Base-by-base conservation (phyloP, 1,140 invertebrate genomes). In the Bombus waltoni region DNA sequence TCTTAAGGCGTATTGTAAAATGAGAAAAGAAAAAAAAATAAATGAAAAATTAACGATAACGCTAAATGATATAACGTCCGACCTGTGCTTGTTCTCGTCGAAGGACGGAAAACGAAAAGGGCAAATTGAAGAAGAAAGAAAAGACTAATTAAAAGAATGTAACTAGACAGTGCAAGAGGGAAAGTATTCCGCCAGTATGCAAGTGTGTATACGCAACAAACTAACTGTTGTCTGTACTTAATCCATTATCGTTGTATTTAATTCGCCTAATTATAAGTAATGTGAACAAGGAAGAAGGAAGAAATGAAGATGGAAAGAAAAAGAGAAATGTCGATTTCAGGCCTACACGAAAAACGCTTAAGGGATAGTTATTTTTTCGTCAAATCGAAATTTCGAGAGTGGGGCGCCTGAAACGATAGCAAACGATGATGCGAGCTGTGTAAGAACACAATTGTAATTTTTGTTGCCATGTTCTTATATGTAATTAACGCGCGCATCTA, bases 31-130 rank as follows among this genome's bases (percentile, higher is more conserved):
- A 66, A 35, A 35, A 80, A 80, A 15, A 18, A 78, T 62, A 62
- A 80, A 86, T 76, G 42, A 53, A 76, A 47, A 65, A 9, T 66
- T 79, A 73, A 85, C 40, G 57, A 78, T 85, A 68, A 87, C 81
- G 78, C 65, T 81, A 76, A 80, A 80, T 72, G 68, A 87, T 87
- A 79, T 79, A 44, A 74, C 90, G 87, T 92, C 88, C 91, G 91
- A 83, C 79, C 87, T 88, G 88, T 81, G 70, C 81, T 89, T 88
- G 88, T 88, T 86, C 81, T 86, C 77, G 87, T 87, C 82, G 86
- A 85, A 77, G 44, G 85, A 81, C 82, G 66, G 28, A 75, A 83
- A 77, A 83, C 71, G 77, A 75, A 82, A 47, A 11, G 40, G 68
- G 66, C 66, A 32, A 44, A 79, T n/a, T 18, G 40, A 35, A 35